phyloP scores from a whole-genome alignment of 2,888 invertebrate genomes.

The Lobophora halterata region DNA sequence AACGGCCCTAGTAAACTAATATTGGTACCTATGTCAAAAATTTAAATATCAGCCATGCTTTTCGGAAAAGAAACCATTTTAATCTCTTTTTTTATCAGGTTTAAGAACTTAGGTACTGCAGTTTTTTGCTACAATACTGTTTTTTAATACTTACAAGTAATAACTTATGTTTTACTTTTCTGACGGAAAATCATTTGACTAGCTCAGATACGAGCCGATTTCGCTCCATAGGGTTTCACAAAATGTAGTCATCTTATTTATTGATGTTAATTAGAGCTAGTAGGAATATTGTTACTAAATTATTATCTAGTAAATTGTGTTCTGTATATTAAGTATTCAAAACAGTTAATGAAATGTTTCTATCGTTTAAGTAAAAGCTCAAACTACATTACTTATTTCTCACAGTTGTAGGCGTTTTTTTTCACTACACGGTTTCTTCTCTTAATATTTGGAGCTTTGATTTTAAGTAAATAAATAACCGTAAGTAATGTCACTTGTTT shows the following conservation, averaged over 20 bases:
- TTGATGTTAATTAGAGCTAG: conserved; percentile 70
- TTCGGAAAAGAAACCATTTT: too few relatives aligned
- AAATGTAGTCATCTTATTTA: conserved; percentile 74
- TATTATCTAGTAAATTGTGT: conserved; percentile 70
- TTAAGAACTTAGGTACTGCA: too few relatives aligned
- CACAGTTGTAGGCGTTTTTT: conserved; percentile 42
- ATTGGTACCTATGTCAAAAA: too few relatives aligned
- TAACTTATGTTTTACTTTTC: background rate
- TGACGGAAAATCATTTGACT: background rate
- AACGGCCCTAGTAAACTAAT: conserved; percentile 2
- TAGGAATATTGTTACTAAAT: conserved; percentile 67
- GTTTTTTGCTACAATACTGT: too few relatives aligned
- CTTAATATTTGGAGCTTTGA: conserved; percentile 58
- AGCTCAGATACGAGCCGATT: conserved; percentile 16
- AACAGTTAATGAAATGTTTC: conserved; percentile 61
- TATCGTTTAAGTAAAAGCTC: conserved; percentile 64
- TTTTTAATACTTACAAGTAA: too few relatives aligned
- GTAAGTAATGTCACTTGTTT: conserved; percentile 51
- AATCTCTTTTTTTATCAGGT: too few relatives aligned
- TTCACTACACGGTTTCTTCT: conserved; percentile 58
- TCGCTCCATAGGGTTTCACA: conserved; percentile 61
- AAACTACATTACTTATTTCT: conserved; percentile 50
- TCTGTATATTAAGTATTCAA: conserved; percentile 72
- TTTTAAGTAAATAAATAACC: conserved; percentile 72
- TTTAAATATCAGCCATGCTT: too few relatives aligned